Conservation (phyloP, 1,140 invertebrate species). For the Neodiprion pinetum region DNA sequence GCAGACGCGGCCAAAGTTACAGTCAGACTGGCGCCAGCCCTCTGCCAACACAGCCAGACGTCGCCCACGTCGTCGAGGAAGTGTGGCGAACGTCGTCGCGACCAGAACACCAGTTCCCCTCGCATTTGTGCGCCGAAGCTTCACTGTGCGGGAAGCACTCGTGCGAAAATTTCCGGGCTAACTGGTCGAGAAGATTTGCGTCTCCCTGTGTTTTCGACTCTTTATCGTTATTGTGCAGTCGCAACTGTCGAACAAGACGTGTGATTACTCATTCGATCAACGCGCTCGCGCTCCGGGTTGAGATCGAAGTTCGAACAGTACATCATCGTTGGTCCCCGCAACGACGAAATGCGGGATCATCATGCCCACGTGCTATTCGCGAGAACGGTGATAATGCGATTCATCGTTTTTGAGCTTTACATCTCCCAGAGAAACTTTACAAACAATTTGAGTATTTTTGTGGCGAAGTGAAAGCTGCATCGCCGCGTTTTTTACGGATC, state of each 20-base stretch:
- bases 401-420: not conserved
- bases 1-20: not conserved
- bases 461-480: not conserved
- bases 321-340: too few relatives aligned
- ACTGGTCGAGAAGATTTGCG: not conserved
- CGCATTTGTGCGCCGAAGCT: not conserved
- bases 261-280: too few relatives aligned
- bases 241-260: too few relatives aligned
- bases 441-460: not conserved
- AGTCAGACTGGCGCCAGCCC: slow-evolving; percentile 1
- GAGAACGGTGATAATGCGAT: not conserved
- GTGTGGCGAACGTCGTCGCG: not conserved
- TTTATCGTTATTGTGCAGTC: too few relatives aligned
- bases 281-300: too few relatives aligned
- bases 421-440: not conserved
- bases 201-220: not conserved
- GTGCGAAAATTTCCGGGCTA: not conserved
- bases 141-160: not conserved
- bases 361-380: not conserved
- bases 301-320: too few relatives aligned
- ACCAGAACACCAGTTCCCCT: not conserved
- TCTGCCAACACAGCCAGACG: slow-evolving; percentile 2
- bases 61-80: not conserved
- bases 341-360: too few relatives aligned
- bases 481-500: not conserved